phyloP scores from a whole-genome alignment of 2,888 invertebrate species.

The Vannuccia rotundouncinata region DNA sequence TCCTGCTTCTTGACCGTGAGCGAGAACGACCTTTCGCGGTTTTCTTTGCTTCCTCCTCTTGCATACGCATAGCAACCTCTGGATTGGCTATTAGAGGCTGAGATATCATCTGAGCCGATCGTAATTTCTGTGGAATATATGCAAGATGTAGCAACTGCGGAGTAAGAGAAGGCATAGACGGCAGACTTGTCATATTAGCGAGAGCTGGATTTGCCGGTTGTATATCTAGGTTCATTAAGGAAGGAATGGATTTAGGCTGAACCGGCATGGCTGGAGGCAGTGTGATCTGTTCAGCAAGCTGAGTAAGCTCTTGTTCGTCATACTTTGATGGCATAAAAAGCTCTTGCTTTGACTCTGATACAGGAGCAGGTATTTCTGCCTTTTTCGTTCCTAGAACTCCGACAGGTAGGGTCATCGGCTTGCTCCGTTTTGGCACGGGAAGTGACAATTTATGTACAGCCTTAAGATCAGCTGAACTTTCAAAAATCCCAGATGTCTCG shows the following conservation, averaged over 20 bases:
- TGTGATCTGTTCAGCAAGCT: not conserved
- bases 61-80: slow-evolving; percentile 17
- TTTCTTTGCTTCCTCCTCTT: not conserved
- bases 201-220: not conserved
- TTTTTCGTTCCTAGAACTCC: slow-evolving; percentile 10
- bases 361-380: not conserved
- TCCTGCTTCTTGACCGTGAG: not conserved
- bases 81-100: slow-evolving; percentile 31
- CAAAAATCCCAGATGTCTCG: not conserved
- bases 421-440: slow-evolving; percentile 1
- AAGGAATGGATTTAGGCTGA: not conserved
- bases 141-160: not conserved
- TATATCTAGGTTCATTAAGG: slow-evolving; percentile 14
- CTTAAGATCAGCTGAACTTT: not conserved
- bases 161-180: not conserved
- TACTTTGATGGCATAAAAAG: slow-evolving; percentile 16
- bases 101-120: slow-evolving; percentile 33
- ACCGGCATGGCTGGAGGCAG: not conserved
- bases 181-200: not conserved
- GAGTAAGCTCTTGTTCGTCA: slow-evolving; percentile 6
- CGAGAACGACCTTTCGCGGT: not conserved
- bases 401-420: slow-evolving; percentile 17
- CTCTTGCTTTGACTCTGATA: not conserved
- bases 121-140: slow-evolving; percentile 29
- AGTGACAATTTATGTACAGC: not conserved